A percentile compares a stretch with the other conserved stretches of the same genome.
These are phyloP conservation scores for Lottia gigantea DNA, from an alignment of 2,888 invertebrate species.

Conservation along the genomic window DNA sequence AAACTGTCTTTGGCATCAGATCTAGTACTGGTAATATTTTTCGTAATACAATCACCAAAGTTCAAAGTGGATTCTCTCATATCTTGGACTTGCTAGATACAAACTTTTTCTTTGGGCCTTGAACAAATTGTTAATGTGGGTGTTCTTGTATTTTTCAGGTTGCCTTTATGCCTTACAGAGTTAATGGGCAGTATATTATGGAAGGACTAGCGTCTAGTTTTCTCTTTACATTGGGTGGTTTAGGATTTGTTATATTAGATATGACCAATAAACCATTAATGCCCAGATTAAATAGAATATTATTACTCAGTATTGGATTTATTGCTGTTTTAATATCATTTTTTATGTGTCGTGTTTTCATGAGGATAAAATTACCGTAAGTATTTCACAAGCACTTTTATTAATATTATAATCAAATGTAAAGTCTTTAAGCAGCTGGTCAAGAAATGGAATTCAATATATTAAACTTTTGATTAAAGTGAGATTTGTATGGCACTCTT, in stretches of 20 bases:
- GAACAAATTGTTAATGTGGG: background rate
- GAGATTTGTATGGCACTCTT: no score
- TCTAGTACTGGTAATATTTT: no score
- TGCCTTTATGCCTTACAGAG: constrained; percentile 97
- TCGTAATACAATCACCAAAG: no score
- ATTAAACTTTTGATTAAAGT: no score
- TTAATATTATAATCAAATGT: background rate
- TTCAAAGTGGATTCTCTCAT: no score
- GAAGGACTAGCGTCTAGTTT: constrained; percentile 98
- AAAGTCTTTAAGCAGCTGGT: background rate
- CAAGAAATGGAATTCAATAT: no score
- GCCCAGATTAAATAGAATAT: constrained; percentile 85
- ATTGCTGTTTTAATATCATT: constrained; percentile 93
- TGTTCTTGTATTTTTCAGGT: constrained; percentile 74
- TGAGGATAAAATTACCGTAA: constrained; percentile 95
- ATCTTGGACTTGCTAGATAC: no score
- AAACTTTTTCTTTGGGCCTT: no score
- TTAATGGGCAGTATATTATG: constrained; percentile 99
- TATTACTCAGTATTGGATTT: constrained; percentile 90
- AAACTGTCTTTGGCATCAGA: no score
- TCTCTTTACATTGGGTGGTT: constrained; percentile 93
- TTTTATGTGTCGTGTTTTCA: constrained; percentile 96
- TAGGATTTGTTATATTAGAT: constrained; percentile 96
- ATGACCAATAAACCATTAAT: constrained; percentile 91
- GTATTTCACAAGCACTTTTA: constrained; percentile 27